These are phyloP conservation scores for Podarcis lilfordi DNA, from an alignment of 2,797 vertebrate species.

Conservation along the genomic window DNA sequence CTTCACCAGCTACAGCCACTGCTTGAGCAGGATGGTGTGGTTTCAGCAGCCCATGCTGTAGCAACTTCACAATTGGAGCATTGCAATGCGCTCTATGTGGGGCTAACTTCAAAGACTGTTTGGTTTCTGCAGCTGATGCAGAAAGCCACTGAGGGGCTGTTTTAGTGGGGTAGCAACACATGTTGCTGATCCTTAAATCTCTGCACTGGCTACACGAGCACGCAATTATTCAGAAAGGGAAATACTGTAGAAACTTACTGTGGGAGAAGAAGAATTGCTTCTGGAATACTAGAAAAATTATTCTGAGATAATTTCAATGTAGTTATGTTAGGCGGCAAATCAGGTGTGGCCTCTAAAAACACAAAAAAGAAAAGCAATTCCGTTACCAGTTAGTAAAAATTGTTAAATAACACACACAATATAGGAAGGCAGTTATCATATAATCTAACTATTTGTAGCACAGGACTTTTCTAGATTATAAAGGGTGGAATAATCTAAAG, in stretches of 20 bases:
- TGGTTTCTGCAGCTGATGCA: too few species aligned
- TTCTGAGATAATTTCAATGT: conserved; percentile 91
- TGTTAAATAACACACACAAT: not conserved
- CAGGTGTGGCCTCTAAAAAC: conserved; percentile 81
- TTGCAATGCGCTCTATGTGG: too few species aligned
- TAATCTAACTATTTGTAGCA: not conserved
- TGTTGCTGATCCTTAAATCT: too few species aligned
- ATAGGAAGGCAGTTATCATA: not conserved
- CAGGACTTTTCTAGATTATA: not conserved
- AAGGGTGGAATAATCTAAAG: not conserved
- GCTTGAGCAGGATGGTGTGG: too few species aligned
- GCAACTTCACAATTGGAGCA: too few species aligned
- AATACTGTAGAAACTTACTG: conserved; percentile 83
- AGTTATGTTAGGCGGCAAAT: conserved; percentile 86
- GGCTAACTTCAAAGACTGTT: too few species aligned
- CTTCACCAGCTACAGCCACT: too few species aligned
- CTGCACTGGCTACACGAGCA: not conserved
- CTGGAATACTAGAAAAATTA: conserved; percentile 83
- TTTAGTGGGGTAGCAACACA: too few species aligned
- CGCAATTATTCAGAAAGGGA: not conserved
- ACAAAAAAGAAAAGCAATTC: conserved; percentile 45
- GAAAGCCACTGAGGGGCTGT: too few species aligned
- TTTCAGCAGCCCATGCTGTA: too few species aligned
- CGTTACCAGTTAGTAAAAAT: not conserved
- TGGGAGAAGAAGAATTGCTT: conserved; percentile 85